Base-by-base conservation (phyloP, 2,113 vertebrate genomes). In the Lipotes vexillifer region DNA sequence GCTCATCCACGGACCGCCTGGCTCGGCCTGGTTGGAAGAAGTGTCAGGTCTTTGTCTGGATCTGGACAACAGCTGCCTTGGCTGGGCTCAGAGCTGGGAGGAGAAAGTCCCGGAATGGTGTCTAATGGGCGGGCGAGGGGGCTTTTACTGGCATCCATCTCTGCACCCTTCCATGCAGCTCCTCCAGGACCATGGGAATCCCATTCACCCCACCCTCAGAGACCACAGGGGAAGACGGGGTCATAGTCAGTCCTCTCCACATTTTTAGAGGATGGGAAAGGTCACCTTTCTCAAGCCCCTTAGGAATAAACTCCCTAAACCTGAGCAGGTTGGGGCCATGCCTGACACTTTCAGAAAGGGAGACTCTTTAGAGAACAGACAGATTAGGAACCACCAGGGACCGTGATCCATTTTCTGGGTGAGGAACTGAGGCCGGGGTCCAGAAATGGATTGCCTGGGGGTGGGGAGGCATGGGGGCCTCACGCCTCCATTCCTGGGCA, bases 11-110 rank as follows among this genome's bases (percentile, higher is more conserved):
- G 85, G 88, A 92, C 96, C 49, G 27, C 88, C 96, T 65, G 33
- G 86, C 75, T 65, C 31, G 49, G 78, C 69, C 75, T 74, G 88
- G 46, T 55, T 94, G 93, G 86, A 92, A 89, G 92, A 74, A 74
- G 74, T 66, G 27, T 93, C 65, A 63, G 78, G 92, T 88, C 94
- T 98, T 97, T 97, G 95, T 98, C 91, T 97, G 96, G 77, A 52
- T 97, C 87, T 68, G 87, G 90, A 85, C 91, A 93, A 85, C 96
- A 98, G 94, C 96, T 97, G 96, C 85, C 20, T 88, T 88, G 92
- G 87, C 89, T 59, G n/a, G 41, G 65, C 82, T 88, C 75, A 9
- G 74, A 96, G 55, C 61, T 71, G 18, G 46, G 83, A 97, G 89
- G 82, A 89, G 27, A 78, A 88, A 77, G 93, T 72, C 77, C 87